Evolutionary conservation across 2,113 vertebrate species (phyloP), one percentile per base, ranked within the genome.

Genomic region (Equus przewalskii): DNA sequence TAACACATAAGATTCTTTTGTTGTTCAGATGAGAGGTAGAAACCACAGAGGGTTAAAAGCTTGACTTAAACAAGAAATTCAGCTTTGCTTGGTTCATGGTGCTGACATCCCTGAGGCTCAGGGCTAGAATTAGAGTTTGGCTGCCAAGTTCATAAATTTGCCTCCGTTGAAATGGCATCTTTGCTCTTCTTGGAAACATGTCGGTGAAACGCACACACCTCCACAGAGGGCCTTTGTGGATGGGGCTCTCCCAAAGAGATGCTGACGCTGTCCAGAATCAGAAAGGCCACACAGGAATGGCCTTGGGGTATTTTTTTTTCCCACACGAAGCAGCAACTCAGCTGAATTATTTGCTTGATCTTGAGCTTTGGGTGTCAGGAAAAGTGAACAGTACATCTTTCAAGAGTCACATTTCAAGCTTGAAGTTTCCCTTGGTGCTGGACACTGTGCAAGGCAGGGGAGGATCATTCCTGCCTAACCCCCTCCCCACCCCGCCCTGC

Each of bases 141-240:
- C 93, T 95, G 84, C 80, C 88, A 95, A 83, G 26, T 69, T 96
- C 21, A 70, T 96, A 33, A 46, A 89, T 89, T 79, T 58, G 28
- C 85, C 62, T 92, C 69, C 67, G 78, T 82, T 96, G 81, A 96
- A 98, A 91, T 64, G 41, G 44, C 75, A 22, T 92, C 78, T 94
- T 90, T 80, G 36, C 90, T 79, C 84, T 92, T 97, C 58, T 91
- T 85, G 81, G 91, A 62, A 92, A 94, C 44, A 28, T 62, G 62
- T 94, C 49, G 41, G 46, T 70, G 56, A 88, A 69, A 88, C 36
- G 26, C 58, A 46, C 44, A 49, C 36, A 85, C 76, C 70, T 96
- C 82, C 65, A 89, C 70, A 89, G 91, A 94, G 14, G 69, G 58
- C 75, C 79, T 94, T 94, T 90, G 21, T 96, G 82, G 82, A 49